Evolutionary conservation across 2,797 vertebrate species (phyloP), one percentile per base, ranked within the genome.

Genomic region (Protosalanx chinensis): DNA sequence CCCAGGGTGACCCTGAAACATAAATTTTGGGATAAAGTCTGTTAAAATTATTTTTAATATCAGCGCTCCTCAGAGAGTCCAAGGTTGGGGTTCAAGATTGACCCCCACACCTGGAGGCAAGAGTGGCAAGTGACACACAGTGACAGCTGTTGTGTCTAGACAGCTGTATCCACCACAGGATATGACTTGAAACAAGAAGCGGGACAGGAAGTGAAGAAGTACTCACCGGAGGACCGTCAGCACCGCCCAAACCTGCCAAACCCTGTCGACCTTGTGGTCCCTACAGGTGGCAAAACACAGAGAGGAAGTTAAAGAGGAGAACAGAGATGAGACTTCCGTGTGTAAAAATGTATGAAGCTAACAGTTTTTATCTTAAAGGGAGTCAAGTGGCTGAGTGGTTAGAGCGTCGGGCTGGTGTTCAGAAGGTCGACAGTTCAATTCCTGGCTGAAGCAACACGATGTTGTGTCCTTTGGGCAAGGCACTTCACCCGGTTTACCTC

Each of bases 141-240:
- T 46, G 41, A 12, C 8, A 46, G 8, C 41, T 46, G 41, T 46
- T 46, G 13, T 8, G 3, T 46, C 41, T 46, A 46, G 41, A 46
- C 8, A 46, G 41, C n/a, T 6, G 4, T 27, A 63, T 0, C 63
- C 1, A 59, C n/a, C 18, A 59, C 13, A 63, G 18, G n/a, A 4
- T 16, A 27, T 62, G 8, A 12, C 18, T 12, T 69, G 5, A 67
- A 8, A 23, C 41, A 46, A 46, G 30, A 63, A 67, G 62, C 1
- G 30, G 27, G 41, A 67, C 57, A 35, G 15, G 23, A 41, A 64
- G 61, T 12, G 56, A 4, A 56, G 13, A 41, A 30, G 56, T 76
- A 93, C 96, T 95, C 88, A 99, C 98, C 64, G 96, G 95, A 84
- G 96, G 96, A 0, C 97, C 97, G 75, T 99, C 98, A 64, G 97